Evolutionary conservation across 2,113 vertebrate genomes (phyloP).

Genomic region (Progne subis): DNA sequence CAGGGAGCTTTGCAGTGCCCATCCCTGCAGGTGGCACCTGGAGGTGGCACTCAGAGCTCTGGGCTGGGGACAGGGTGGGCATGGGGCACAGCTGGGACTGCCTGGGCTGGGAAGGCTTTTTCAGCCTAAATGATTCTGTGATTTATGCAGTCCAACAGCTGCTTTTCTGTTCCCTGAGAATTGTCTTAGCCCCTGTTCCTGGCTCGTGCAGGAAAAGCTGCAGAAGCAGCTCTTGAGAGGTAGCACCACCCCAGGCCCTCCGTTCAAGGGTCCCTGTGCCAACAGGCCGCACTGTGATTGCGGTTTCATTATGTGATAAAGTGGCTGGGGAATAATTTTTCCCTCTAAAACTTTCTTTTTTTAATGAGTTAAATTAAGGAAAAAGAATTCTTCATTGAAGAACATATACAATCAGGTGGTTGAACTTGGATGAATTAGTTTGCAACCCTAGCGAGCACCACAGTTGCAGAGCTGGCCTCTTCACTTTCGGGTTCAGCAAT

Average conservation of each 20-base stretch:
- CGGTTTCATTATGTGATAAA: not conserved
- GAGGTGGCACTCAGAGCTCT: not conserved
- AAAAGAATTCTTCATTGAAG: not conserved
- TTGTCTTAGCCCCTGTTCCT: not conserved
- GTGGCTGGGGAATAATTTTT: not conserved
- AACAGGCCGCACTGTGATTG: not conserved
- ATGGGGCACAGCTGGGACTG: rapidly evolving
- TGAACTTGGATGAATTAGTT: not conserved
- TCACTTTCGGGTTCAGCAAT: not conserved
- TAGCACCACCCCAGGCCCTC: not conserved
- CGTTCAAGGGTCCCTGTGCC: not conserved
- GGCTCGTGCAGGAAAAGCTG: not conserved
- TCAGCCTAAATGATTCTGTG: not conserved
- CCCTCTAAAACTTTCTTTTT: not conserved
- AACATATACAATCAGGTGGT: not conserved
- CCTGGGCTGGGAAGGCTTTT: rapidly evolving
- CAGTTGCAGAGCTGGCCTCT: not conserved
- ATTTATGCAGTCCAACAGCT: not conserved
- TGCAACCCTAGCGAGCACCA: not conserved
- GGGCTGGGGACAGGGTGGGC: not conserved
- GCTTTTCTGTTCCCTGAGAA: not conserved
- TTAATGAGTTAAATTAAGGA: not conserved
- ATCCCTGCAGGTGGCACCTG: not conserved
- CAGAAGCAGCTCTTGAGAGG: not conserved
- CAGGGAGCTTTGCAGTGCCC: not conserved